Conservation (phyloP, 2,888 invertebrate genomes). For the Polietes domitor region DNA sequence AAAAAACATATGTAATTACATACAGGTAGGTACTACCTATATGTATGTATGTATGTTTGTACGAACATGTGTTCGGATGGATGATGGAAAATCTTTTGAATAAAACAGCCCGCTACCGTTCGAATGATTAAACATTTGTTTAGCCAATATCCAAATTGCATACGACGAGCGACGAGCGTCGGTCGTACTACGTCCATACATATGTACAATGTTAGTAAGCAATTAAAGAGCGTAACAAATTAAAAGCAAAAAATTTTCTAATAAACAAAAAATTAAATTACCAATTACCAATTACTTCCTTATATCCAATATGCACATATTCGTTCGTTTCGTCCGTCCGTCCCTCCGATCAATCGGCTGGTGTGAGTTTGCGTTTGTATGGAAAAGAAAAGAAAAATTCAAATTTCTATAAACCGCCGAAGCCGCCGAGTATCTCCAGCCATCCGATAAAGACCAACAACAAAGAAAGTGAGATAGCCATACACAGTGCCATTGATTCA, state of each 20-base stretch:
- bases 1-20: neutral
- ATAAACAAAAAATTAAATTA: conserved; percentile 45
- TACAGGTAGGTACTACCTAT: too few species aligned
- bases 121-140: conserved; percentile 18
- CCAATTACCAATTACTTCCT: conserved; percentile 52
- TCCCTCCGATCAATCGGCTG: neutral
- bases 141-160: conserved; percentile 27
- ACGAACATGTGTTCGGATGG: neutral
- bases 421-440: neutral
- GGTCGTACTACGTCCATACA: neutral
- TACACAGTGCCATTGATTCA: neutral
- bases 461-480: conserved; percentile 21
- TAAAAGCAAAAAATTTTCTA: conserved; percentile 49
- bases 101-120: neutral
- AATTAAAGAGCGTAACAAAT: conserved; percentile 59
- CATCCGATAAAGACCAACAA: conserved; percentile 33
- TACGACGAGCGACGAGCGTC: neutral
- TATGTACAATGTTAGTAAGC: conserved; percentile 22
- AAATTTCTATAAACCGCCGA: conserved; percentile 38
- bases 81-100: neutral
- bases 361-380: neutral
- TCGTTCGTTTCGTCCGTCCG: too few species aligned
- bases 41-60: neutral
- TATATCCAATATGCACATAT: conserved; percentile 26
- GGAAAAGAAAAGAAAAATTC: conserved; percentile 26